These are phyloP conservation scores for Anolis sagrei DNA, from an alignment of 2,113 vertebrate genomes.

Conservation along the genomic window DNA sequence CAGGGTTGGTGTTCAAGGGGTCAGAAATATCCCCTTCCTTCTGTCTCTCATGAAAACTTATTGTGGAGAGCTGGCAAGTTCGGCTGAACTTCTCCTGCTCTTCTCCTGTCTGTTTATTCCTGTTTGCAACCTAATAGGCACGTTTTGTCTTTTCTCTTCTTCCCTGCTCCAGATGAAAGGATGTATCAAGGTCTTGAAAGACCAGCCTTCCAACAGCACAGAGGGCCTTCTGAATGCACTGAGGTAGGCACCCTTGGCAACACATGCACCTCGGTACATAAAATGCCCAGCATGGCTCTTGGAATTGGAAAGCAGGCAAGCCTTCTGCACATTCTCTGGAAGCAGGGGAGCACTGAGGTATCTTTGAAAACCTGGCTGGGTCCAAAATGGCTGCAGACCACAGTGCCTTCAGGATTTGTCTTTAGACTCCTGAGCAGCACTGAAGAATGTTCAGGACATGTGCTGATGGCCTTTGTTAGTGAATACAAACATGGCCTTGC, in stretches of 20 bases:
- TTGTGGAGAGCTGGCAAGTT: background rate
- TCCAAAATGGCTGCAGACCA: background rate
- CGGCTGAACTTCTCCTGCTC: background rate
- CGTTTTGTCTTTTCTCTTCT: background rate
- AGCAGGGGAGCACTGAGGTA: background rate
- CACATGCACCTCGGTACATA: too few species aligned
- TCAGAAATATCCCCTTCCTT: background rate
- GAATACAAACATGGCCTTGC: background rate
- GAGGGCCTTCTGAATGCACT: conserved; percentile 93
- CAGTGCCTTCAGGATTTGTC: too few species aligned
- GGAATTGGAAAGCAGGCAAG: too few species aligned
- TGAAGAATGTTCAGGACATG: background rate
- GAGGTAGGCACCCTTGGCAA: conserved; percentile 73
- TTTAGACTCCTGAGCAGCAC: background rate
- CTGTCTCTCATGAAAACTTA: background rate
- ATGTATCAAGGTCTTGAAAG: conserved; percentile 95
- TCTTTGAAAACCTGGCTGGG: background rate
- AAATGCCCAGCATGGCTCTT: background rate
- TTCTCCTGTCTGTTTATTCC: rapidly evolving
- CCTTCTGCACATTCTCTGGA: background rate
- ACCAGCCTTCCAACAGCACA: conserved; percentile 92
- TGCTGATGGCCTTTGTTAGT: too few species aligned
- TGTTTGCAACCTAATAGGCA: too few species aligned
- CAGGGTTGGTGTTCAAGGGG: background rate
- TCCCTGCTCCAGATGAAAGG: conserved; percentile 88